Evolutionary conservation across 2,888 invertebrate species (phyloP), one percentile per base, ranked within the genome.

Genomic region (Merodon equestris): DNA sequence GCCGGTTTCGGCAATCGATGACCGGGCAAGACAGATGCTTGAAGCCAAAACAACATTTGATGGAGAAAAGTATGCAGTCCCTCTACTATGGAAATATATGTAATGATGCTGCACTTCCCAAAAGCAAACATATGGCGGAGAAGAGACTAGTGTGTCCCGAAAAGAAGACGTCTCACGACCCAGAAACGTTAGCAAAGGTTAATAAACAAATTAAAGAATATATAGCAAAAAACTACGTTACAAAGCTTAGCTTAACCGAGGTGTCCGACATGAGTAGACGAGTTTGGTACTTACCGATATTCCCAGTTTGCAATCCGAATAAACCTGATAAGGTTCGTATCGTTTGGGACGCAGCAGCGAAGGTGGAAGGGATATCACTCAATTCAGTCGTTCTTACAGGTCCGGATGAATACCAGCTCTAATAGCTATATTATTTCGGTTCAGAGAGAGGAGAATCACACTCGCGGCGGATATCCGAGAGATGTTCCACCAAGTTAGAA

Each of bases 401-500:
- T 13, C 50, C 50, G 17, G 50, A 48, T 9, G 36, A 61, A 38
- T 61, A 1, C n/a, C 13, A 12, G 17, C 60, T 7, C 15, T 60
- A 5, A 2, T n/a, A 19, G 10, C 38, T 17, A 34, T 61, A 1
- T 12, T 61, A 5, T 40, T 14, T 12, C 18, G 38, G n/a, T 48
- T 48, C 10, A 13, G 38, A 60, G 13, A 47, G 18, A 38, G 45
- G 4, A 14, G 13, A 1, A 10, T 60, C 13, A 34, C 19, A 36
- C 34, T 45, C 0, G 19, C 34, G 5, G 47, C 10, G 27, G 5
- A 58, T 9, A 61, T 61, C 10, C 18, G 14, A 42, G 42, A 50
- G 18, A 50, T 61, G 42, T 61, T 12, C 36, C 50, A 42, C 15
- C 61, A 61, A 42, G 13, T 51, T 1, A n/a, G 27, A 5, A 42